Evolutionary conservation across 2,797 vertebrate species (phyloP), one percentile per base, ranked within the genome.

Genomic region (Melanotaenia maccullochi): DNA sequence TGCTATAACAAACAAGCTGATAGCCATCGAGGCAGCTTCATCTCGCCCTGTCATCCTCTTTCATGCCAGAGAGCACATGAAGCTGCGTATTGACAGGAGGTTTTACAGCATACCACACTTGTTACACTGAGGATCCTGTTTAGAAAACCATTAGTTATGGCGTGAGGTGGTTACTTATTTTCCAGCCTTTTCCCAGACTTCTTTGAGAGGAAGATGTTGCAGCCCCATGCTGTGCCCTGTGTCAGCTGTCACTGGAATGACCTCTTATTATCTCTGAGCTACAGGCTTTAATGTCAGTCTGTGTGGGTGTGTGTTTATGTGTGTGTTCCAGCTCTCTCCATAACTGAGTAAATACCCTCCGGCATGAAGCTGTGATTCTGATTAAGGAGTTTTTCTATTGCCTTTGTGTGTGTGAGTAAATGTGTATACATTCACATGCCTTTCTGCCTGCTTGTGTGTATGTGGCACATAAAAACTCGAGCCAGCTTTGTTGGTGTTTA

Each of bases 181-280:
- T 62, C 56, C 60, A 68, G 57, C 30, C 62, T 2, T 81, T 85
- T 76, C 56, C 62, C 67, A 54, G 58, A 76, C 59, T 85, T 78
- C 75, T 74, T 68, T 11, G 49, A 52, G 9, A 67, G 68, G 14
- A 61, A 60, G n/a, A 70, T 35, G 58, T 63, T 64, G 44, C 54
- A 58, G 68, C 60, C n/a, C 52, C 28, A 73, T 22, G 73, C 68
- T 71, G 69, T 79, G 66, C 65, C 71, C 76, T 54, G 51, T 71
- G 77, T 82, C 84, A 86, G 87, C 85, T 86, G 84, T 89, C 85
- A 87, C 85, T 60, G 66, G 69, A 85, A 81, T 92, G 86, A 88
- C 83, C 81, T 84, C 83, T 83, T 85, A 89, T 89, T 88, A 88
- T 86, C 82, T 80, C 84, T 60, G 67, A 84, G 81, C 85, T 75